Evolutionary conservation across 2,797 vertebrate genomes (phyloP).

Genomic region (Amblyopsis hoosieri): DNA sequence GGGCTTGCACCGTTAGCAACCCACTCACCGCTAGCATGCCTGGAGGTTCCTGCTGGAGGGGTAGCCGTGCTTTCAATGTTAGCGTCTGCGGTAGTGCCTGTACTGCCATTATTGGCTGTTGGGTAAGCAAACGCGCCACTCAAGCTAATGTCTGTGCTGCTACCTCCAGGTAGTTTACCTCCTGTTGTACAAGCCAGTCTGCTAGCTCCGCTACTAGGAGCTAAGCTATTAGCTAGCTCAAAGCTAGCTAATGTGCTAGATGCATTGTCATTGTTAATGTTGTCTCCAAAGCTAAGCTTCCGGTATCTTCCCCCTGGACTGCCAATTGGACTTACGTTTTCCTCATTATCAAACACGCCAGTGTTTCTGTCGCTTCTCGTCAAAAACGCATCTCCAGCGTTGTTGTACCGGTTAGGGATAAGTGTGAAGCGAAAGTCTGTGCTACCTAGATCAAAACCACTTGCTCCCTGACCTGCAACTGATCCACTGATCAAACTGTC

Average conservation of each 20-base stretch:
- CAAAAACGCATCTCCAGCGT: neutral
- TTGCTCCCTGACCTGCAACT: neutral
- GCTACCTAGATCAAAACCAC: neutral
- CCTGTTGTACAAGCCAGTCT: neutral
- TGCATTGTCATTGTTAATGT: neutral
- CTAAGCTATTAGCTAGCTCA: neutral
- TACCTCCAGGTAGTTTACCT: neutral
- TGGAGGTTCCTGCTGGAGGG: neutral
- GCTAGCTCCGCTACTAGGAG: neutral
- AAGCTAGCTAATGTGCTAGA: too few species aligned
- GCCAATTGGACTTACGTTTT: neutral
- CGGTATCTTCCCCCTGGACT: neutral
- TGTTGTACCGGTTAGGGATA: neutral
- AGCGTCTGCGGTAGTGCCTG: neutral
- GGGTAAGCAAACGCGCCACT: neutral
- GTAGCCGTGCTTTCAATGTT: neutral
- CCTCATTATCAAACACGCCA: neutral
- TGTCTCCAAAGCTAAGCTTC: slow-evolving; percentile 1
- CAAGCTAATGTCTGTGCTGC: neutral
- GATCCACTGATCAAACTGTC: slow-evolving; percentile 6
- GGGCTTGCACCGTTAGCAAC: neutral
- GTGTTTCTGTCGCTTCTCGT: neutral
- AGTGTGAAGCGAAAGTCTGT: neutral
- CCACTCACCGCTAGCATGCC: neutral
- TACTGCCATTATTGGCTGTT: neutral